Percentiles rank a stretch among this genome's conserved stretches.
phyloP scores from a whole-genome alignment of 1,140 invertebrate genomes.

The Musca domestica region DNA sequence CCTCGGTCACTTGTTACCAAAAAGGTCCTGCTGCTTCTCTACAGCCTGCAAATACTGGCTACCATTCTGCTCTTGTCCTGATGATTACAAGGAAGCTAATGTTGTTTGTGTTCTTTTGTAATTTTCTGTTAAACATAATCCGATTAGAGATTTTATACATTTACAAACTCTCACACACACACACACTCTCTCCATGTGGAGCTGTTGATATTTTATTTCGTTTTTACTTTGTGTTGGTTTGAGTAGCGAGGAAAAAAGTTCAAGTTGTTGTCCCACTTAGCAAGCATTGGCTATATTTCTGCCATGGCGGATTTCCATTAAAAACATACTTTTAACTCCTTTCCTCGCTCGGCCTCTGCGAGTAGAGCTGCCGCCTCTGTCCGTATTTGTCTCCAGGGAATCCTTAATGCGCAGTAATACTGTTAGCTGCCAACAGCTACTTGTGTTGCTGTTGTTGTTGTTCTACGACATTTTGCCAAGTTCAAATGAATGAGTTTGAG shows the following conservation, averaged over 20 bases:
- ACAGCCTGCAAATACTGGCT: not conserved
- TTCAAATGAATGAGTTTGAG: too few species aligned
- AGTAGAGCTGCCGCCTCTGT: too few species aligned
- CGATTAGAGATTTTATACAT: slow-evolving; percentile 19
- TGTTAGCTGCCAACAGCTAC: slow-evolving; percentile 36
- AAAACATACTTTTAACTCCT: not conserved
- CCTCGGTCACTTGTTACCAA: not conserved
- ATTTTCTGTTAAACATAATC: slow-evolving; percentile 22
- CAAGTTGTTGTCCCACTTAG: slow-evolving; percentile 6
- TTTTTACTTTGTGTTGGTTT: not conserved
- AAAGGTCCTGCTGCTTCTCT: not conserved
- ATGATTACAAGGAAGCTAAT: slow-evolving; percentile 5
- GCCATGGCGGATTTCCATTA: slow-evolving; percentile 1
- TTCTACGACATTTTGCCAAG: slow-evolving; percentile 26
- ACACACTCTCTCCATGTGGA: not conserved
- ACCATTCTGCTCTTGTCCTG: not conserved
- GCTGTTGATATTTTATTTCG: not conserved
- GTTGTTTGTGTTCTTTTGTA: slow-evolving; percentile 21
- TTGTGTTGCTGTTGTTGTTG: slow-evolving; percentile 22
- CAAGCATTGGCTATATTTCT: slow-evolving; percentile 7
- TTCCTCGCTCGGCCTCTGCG: not conserved
- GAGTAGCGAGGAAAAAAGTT: too few species aligned
- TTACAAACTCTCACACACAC: not conserved
- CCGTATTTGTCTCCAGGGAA: slow-evolving; percentile 29
- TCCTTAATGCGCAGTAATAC: slow-evolving; percentile 47